A percentile compares a stretch with the other conserved stretches of the same genome.
Evolutionary conservation across 2,797 vertebrate genomes (phyloP).

Genomic region (Centropyge bicolor): DNA sequence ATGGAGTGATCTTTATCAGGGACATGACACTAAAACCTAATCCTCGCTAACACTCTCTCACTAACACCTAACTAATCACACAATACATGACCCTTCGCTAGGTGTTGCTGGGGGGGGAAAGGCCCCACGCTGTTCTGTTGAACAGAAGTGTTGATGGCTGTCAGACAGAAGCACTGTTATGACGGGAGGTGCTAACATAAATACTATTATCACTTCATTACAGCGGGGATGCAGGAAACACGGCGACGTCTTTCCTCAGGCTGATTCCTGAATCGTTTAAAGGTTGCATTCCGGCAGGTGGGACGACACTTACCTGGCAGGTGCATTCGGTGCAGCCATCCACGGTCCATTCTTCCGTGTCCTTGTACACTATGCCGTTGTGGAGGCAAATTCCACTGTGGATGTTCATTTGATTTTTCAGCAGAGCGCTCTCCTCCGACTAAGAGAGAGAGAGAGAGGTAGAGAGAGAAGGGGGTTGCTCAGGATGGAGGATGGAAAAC

Average conservation of each 20-base stretch:
- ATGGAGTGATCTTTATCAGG: constrained; percentile 61
- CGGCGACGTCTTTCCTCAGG: constrained; percentile 18
- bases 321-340: constrained; percentile 97
- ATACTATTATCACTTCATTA: constrained; percentile 64
- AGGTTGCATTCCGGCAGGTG: constrained; percentile 52
- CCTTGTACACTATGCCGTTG: constrained; percentile 90
- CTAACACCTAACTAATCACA: constrained; percentile 65
- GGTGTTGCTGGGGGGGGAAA: constrained; percentile 25
- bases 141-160: constrained; percentile 48
- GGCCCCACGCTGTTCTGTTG: constrained; percentile 52
- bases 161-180: constrained; percentile 47
- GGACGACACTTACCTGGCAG: constrained; percentile 90
- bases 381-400: constrained; percentile 90
- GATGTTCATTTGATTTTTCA: constrained; percentile 83
- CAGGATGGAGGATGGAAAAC: constrained; percentile 75
- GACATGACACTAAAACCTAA: constrained; percentile 53
- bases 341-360: constrained; percentile 95
- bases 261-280: constrained; percentile 32
- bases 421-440: constrained; percentile 86
- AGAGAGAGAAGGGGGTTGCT: constrained; percentile 44
- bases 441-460: constrained; percentile 61
- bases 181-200: constrained; percentile 48
- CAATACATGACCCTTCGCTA: constrained; percentile 23
- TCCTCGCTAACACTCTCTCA: constrained; percentile 40
- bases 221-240: constrained; percentile 40